Evolutionary conservation across 1,140 invertebrate species (phyloP).

Genomic region (Leptopilina boulardi): DNA sequence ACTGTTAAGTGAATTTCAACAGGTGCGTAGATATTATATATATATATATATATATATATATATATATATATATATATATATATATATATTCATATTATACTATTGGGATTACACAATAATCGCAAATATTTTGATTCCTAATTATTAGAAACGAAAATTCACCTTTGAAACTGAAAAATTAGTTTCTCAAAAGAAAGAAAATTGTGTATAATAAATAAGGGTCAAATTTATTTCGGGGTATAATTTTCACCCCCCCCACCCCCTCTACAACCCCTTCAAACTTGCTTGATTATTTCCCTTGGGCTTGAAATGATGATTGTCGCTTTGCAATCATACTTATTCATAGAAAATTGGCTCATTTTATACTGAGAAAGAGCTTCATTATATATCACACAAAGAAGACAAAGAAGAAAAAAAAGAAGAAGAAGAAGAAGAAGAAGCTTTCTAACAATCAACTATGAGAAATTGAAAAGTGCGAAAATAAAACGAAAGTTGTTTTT

Average conservation of each 20-base stretch:
- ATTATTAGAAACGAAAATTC: too few species aligned
- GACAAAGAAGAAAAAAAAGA: background rate
- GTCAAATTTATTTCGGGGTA: background rate
- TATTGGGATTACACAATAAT: background rate
- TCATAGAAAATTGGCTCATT: constrained; percentile 2
- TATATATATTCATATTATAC: too few species aligned
- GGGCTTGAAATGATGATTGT: background rate
- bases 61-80: too few species aligned
- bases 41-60: too few species aligned
- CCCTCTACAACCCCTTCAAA: background rate
- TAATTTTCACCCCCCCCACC: too few species aligned
- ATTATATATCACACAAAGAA: background rate
- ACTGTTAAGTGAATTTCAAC: constrained; percentile 9
- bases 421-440: background rate
- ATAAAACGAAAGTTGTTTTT: background rate
- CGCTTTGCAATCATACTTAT: background rate
- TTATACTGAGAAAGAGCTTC: constrained; percentile 10
- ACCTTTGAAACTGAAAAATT: too few species aligned
- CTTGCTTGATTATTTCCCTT: background rate
- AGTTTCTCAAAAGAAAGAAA: too few species aligned
- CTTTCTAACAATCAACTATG: background rate
- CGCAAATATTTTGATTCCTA: too few species aligned
- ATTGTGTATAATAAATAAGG: background rate
- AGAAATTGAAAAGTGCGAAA: background rate
- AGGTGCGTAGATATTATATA: background rate